Evolutionary conservation across 1,140 invertebrate species (phyloP).

Genomic region (Daktulosphaira vitifoliae): DNA sequence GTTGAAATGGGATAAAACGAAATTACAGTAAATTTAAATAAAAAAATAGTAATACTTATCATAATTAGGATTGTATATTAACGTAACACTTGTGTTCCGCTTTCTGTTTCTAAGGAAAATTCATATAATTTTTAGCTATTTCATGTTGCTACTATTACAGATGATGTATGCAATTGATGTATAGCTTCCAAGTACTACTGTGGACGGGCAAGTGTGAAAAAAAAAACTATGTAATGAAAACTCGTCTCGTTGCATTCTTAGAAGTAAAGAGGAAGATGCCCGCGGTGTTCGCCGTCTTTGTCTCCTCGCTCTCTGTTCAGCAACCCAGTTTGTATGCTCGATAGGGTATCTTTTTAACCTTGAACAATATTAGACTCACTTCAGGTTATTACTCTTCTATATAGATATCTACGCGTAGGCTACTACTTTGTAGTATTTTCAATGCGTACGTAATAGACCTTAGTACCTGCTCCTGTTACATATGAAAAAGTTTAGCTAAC

Average conservation of each 20-base stretch:
- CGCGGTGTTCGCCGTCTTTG: neutral
- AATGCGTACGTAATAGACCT: constrained; percentile 11
- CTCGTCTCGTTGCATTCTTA: constrained; percentile 27
- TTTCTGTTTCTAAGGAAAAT: no score
- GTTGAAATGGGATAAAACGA: no score
- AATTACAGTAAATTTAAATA: no score
- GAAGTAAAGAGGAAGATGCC: neutral
- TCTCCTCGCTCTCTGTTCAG: constrained; percentile 3
- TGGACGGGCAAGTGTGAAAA: no score
- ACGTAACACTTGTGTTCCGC: no score
- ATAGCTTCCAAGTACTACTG: no score
- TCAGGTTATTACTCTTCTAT: constrained; percentile 35
- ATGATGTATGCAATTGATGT: no score
- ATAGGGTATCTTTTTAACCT: constrained; percentile 11
- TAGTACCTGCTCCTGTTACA: constrained; percentile 2
- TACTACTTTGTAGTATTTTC: constrained; percentile 11
- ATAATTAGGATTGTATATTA: no score
- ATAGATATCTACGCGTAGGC: no score
- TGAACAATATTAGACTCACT: constrained; percentile 31
- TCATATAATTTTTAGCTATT: no score
- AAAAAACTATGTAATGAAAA: constrained; percentile 7
- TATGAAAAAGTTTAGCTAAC: neutral
- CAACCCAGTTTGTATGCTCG: constrained; percentile 24
- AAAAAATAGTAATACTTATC: no score
- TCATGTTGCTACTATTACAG: no score